phyloP scores from a whole-genome alignment of 2,113 vertebrate genomes.

The Camarhynchus parvulus region DNA sequence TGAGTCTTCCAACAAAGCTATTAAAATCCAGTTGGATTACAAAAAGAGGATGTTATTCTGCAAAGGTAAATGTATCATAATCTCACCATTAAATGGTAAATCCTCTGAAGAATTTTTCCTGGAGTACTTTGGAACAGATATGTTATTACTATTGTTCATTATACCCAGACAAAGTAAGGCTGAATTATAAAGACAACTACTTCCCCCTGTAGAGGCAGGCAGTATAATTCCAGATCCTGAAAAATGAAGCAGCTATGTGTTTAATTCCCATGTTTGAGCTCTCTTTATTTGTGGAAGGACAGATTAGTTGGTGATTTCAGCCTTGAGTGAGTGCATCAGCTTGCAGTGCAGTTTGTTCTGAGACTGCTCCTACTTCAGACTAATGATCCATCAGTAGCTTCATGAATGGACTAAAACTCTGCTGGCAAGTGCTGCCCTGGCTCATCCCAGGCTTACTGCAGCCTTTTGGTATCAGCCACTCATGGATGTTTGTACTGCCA shows the following conservation, averaged over 20 bases:
- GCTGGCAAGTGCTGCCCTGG: not conserved
- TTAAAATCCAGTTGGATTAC: not conserved
- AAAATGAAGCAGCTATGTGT: not conserved
- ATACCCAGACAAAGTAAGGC: not conserved
- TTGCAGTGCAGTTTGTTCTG: not conserved
- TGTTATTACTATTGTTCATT: not conserved
- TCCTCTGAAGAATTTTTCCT: not conserved
- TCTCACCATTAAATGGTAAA: constrained; percentile 6
- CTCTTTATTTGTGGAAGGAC: not conserved
- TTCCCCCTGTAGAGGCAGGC: not conserved
- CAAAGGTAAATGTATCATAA: not conserved
- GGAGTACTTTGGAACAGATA: not conserved
- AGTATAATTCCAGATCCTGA: not conserved
- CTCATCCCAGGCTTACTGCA: not conserved
- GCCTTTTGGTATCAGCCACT: not conserved
- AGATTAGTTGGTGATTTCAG: not conserved
- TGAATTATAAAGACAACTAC: not conserved
- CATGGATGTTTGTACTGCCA: not conserved
- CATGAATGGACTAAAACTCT: not conserved
- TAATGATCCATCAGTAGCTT: not conserved
- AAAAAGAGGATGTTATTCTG: not conserved
- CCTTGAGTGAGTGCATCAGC: not conserved
- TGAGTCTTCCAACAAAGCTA: not conserved
- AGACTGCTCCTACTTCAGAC: not conserved
- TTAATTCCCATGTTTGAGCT: not conserved